Conservation (phyloP, 2,888 invertebrate species). For the Drosophila greeni region DNA sequence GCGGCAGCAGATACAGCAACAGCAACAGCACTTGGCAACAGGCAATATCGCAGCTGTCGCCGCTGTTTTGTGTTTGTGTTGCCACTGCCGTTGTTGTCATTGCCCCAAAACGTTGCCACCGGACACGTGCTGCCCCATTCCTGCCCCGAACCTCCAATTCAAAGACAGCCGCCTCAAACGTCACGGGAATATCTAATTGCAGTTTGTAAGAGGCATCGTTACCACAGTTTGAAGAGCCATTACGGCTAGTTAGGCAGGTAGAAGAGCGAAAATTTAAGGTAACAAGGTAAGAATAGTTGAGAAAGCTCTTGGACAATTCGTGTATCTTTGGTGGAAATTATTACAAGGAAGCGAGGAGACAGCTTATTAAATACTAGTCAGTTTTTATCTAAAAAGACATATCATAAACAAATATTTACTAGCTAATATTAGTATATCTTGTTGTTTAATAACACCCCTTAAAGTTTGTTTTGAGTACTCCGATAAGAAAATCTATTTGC, state of each 20-base stretch:
- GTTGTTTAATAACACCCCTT: no score
- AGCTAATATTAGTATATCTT: background rate
- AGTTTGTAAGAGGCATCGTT: conserved; percentile 34
- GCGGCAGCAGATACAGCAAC: conserved; percentile 40
- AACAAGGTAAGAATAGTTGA: background rate
- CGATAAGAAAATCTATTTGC: conserved; percentile 7
- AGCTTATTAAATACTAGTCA: background rate
- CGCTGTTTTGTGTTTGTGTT: conserved; percentile 40
- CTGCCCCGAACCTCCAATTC: conserved; percentile 17
- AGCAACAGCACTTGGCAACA: conserved; percentile 47
- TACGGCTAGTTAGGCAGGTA: conserved; percentile 3
- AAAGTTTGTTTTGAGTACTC: background rate
- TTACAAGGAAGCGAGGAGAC: background rate
- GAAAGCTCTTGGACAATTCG: background rate
- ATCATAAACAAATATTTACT: conserved; percentile 2
- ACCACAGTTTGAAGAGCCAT: conserved; percentile 15
- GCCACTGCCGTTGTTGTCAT: conserved; percentile 58
- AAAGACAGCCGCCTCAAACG: conserved; percentile 64
- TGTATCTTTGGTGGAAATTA: background rate
- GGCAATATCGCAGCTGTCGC: conserved; percentile 40
- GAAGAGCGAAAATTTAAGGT: conserved; percentile 8
- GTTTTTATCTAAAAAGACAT: background rate
- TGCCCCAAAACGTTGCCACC: conserved; percentile 50
- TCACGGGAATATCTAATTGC: conserved; percentile 66
- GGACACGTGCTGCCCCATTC: conserved; percentile 59